A percentile compares a stretch with the other conserved stretches of the same genome.
Conservation (phyloP, 2,797 vertebrate genomes). For the Bovichtus diacanthus region DNA sequence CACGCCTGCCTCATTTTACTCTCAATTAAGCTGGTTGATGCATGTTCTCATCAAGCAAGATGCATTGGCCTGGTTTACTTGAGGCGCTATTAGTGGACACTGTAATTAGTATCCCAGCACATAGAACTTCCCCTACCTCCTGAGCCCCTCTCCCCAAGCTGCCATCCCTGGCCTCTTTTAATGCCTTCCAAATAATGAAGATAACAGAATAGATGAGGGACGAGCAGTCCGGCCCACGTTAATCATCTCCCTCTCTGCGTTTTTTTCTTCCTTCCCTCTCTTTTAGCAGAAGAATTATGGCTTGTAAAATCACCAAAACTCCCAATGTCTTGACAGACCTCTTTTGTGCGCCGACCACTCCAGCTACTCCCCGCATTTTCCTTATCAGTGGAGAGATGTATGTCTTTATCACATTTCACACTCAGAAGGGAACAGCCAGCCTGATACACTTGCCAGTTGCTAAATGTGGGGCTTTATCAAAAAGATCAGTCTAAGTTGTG, state of each 20-base stretch:
- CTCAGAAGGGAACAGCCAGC: conserved; percentile 79
- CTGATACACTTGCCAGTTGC: conserved; percentile 81
- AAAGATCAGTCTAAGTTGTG: conserved; percentile 84
- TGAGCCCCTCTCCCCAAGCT: conserved; percentile 79
- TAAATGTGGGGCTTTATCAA: conserved; percentile 83
- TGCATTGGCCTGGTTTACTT: conserved; percentile 87
- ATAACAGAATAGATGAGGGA: conserved; percentile 83
- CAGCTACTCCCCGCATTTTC: conserved; percentile 76
- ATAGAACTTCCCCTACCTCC: conserved; percentile 82
- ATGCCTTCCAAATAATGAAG: conserved; percentile 83
- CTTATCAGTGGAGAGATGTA: conserved; percentile 83
- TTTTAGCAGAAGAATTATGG: conserved; percentile 73
- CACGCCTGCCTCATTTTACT: conserved; percentile 88
- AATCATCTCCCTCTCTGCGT: conserved; percentile 78
- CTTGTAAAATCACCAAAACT: conserved; percentile 80
- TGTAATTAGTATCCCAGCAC: conserved; percentile 87
- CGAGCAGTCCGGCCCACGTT: conserved; percentile 76
- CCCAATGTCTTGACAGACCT: conserved; percentile 78
- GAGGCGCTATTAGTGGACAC: conserved; percentile 87
- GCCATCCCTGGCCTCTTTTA: conserved; percentile 84
- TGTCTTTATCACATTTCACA: conserved; percentile 86
- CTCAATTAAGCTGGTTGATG: conserved; percentile 88
- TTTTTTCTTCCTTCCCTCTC: conserved; percentile 29
- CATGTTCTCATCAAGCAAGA: conserved; percentile 87
- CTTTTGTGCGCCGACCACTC: conserved; percentile 78